These are phyloP conservation scores for Andrena trimmerana DNA, from an alignment of 2,888 invertebrate genomes.

Conservation along the genomic window DNA sequence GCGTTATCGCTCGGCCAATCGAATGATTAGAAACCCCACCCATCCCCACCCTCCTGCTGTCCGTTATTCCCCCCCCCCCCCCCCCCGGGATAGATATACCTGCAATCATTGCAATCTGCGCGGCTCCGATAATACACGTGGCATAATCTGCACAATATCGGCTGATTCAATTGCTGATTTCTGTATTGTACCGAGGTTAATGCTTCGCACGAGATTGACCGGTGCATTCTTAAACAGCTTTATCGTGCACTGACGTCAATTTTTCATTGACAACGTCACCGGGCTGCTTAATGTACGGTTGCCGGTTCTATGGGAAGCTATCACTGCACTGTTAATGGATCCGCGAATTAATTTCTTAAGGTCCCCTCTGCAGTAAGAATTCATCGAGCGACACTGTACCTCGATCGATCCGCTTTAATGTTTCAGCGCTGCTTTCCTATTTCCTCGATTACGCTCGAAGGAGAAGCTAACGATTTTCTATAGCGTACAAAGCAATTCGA, in stretches of 20 bases:
- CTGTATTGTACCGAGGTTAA: background rate
- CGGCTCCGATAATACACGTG: conserved; percentile 39
- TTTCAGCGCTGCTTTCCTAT: no score
- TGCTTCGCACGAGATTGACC: background rate
- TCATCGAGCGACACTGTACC: no score
- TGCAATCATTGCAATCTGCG: conserved; percentile 65
- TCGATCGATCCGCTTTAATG: no score
- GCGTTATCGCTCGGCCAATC: conserved; percentile 53
- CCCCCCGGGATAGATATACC: conserved; percentile 12
- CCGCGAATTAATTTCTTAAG: no score
- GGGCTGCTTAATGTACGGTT: no score
- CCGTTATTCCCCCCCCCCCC: background rate
- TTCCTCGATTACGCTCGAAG: conserved; percentile 1
- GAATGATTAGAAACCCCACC: conserved; percentile 41
- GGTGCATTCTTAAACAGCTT: background rate
- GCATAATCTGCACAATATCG: conserved; percentile 23
- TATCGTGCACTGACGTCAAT: no score
- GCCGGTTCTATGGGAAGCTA: no score
- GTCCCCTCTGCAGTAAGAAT: no score
- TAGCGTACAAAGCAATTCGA: conserved; percentile 44
- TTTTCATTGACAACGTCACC: no score
- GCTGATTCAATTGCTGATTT: background rate
- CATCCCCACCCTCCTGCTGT: background rate
- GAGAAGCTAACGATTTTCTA: background rate
- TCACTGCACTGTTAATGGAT: no score